These are phyloP conservation scores for Crepidodera aurea DNA, from an alignment of 2,888 invertebrate species.

Conservation along the genomic window DNA sequence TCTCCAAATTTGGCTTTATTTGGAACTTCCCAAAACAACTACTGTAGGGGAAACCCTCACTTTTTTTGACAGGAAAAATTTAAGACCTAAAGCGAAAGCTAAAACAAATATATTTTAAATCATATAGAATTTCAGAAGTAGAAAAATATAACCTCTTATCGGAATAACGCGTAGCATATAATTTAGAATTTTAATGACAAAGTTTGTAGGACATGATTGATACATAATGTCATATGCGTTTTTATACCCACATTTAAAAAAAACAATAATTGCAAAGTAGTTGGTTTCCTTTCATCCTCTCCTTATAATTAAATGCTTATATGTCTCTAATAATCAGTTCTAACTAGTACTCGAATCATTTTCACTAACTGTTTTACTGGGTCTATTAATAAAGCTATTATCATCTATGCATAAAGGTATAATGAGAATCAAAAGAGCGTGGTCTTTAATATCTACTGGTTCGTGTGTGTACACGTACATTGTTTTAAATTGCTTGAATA, in stretches of 20 bases:
- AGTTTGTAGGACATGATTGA: no score
- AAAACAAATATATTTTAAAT: no score
- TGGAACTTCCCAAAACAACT: no score
- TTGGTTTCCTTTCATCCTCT: slow-evolving; percentile 5
- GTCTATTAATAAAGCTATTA: slow-evolving; percentile 31
- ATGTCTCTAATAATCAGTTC: slow-evolving; percentile 6
- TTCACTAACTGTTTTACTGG: slow-evolving; percentile 37
- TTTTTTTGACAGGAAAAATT: no score
- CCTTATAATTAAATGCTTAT: slow-evolving; percentile 14
- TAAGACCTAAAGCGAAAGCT: no score
- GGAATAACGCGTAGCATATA: no score
- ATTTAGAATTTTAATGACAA: no score
- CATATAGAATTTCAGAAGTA: no score
- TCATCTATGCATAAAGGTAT: slow-evolving; percentile 36
- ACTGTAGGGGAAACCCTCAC: no score
- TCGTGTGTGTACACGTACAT: slow-evolving; percentile 5
- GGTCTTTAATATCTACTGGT: slow-evolving; percentile 22
- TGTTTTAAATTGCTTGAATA: neutral
- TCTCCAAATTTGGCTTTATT: no score
- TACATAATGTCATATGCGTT: no score
- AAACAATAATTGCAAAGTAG: slow-evolving; percentile 16
- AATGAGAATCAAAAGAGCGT: slow-evolving; percentile 35
- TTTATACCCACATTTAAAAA: slow-evolving; percentile 5
- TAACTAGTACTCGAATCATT: slow-evolving; percentile 8
- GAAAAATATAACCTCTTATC: no score